phyloP scores from a whole-genome alignment of 2,113 vertebrate species.

The Acanthochromis polyacanthus region DNA sequence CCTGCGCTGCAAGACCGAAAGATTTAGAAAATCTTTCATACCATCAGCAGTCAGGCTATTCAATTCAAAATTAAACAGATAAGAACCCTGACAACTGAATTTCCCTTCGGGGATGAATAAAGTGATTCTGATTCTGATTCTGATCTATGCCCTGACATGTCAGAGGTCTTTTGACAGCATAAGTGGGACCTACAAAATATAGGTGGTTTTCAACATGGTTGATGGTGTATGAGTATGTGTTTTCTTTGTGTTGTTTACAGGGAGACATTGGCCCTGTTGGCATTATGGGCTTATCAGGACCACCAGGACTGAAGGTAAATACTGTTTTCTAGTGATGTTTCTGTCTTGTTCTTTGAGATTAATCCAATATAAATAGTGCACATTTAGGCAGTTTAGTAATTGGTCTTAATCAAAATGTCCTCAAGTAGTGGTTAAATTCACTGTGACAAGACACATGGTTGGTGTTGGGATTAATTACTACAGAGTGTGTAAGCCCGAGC shows the following conservation, averaged over 20 bases:
- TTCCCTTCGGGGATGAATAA: no score
- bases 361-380: background rate
- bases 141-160: no score
- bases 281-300: conserved; percentile 89
- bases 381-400: background rate
- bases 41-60: no score
- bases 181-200: no score
- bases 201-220: no score
- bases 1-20: no score
- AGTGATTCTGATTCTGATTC: no score
- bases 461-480: conserved; percentile 1
- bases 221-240: background rate
- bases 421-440: background rate
- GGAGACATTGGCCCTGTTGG: conserved; percentile 93
- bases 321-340: background rate
- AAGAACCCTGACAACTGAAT: no score
- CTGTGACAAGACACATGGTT: background rate
- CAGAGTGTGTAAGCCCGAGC: background rate
- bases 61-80: no score
- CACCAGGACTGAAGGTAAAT: conserved; percentile 93
- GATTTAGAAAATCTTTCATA: no score
- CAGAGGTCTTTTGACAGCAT: no score
- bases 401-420: background rate
- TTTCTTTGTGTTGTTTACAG: conserved; percentile 79
- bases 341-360: background rate